Conservation (phyloP, 2,113 vertebrate genomes). For the Oryzias celebensis region DNA sequence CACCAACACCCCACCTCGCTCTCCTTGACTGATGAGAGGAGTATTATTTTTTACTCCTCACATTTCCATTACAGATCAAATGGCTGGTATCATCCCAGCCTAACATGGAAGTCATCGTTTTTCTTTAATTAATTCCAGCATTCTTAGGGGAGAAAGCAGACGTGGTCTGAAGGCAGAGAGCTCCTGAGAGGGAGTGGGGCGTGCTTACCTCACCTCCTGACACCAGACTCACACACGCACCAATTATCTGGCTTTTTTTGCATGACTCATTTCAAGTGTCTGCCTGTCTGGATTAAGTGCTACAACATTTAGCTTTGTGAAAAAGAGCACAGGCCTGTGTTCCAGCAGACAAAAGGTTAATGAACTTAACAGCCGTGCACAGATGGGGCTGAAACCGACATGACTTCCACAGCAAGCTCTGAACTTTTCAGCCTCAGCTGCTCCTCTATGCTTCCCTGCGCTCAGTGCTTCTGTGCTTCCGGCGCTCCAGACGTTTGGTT, state of each 20-base stretch:
- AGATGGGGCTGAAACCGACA: not conserved
- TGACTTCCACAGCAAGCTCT: not conserved
- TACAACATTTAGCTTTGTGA: conserved; percentile 22
- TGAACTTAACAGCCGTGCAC: not conserved
- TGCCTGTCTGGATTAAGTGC: conserved; percentile 36
- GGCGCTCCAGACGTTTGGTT: not conserved
- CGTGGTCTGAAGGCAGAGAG: conserved; percentile 73
- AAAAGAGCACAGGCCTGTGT: conserved; percentile 16
- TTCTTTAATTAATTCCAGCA: conserved; percentile 82
- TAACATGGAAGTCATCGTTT: conserved; percentile 80
- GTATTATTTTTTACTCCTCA: conserved; percentile 82
- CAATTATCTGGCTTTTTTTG: conserved; percentile 53
- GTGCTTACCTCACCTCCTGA: conserved; percentile 50
- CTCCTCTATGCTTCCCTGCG: not conserved
- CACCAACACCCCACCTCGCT: conserved; percentile 58
- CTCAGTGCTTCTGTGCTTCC: not conserved
- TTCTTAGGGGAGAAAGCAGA: conserved; percentile 72
- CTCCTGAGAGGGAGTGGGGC: conserved; percentile 60
- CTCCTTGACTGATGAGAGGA: conserved; percentile 77
- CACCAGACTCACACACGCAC: conserved; percentile 35
- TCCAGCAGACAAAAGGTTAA: conserved; percentile 1
- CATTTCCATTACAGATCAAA: conserved; percentile 87
- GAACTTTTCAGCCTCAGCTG: not conserved
- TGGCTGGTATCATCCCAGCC: conserved; percentile 77
- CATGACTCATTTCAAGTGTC: conserved; percentile 46